phyloP scores from a whole-genome alignment of 2,113 vertebrate species.

The Hylia prasina region DNA sequence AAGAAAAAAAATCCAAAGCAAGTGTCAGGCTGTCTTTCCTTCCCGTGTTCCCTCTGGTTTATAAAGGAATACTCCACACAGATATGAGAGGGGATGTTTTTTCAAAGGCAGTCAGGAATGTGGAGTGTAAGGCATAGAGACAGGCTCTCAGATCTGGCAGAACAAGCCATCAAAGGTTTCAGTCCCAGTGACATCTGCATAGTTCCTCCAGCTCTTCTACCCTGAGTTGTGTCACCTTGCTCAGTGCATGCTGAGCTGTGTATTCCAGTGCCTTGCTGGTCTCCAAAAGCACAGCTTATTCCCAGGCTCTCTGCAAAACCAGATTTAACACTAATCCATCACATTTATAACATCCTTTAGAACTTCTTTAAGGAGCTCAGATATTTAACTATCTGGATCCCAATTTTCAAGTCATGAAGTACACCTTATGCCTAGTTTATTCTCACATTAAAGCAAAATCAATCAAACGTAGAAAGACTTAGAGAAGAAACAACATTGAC shows the following conservation, averaged over 20 bases:
- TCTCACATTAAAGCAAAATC: not conserved
- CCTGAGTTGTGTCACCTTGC: rapidly evolving
- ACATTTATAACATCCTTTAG: not conserved
- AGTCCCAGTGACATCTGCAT: not conserved
- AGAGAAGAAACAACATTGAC: not conserved
- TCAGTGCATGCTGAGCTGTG: not conserved
- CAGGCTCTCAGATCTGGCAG: not conserved
- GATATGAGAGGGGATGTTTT: not conserved
- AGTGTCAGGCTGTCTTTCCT: not conserved
- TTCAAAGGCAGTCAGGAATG: not conserved
- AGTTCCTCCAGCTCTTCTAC: not conserved
- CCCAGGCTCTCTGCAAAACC: not conserved
- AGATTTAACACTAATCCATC: not conserved
- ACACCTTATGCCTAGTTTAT: not conserved
- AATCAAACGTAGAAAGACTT: not conserved
- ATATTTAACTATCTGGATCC: not conserved
- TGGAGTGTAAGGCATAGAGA: not conserved
- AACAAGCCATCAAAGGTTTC: not conserved
- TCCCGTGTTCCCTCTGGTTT: not conserved
- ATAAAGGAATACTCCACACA: not conserved
- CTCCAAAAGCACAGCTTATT: not conserved
- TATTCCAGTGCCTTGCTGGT: not conserved
- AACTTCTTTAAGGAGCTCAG: not conserved
- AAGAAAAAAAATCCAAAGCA: not conserved
- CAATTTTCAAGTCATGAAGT: not conserved